These are phyloP conservation scores for Stegophylla sp. DNA, from an alignment of 2,888 invertebrate genomes.

Conservation along the genomic window DNA sequence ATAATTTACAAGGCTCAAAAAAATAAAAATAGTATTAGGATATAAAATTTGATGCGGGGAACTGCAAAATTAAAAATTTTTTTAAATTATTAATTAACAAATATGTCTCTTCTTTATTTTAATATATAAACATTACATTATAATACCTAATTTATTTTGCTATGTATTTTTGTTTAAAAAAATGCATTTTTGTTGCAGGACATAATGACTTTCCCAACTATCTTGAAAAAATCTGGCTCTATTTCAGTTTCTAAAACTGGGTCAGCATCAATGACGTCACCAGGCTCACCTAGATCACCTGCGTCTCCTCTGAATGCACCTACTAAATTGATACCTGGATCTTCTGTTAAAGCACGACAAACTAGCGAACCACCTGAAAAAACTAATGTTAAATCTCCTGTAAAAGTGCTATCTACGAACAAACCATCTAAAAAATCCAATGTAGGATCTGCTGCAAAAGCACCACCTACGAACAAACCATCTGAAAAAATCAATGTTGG, in stretches of 20 bases:
- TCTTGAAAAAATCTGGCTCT: slow-evolving; percentile 33
- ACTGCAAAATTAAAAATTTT: too few species aligned
- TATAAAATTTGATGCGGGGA: too few species aligned
- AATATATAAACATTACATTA: too few species aligned
- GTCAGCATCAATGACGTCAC: slow-evolving; percentile 32
- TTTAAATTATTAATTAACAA: too few species aligned
- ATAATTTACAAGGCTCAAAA: too few species aligned
- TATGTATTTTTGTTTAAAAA: background rate
- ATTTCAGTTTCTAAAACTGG: slow-evolving; percentile 34
- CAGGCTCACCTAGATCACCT: slow-evolving; percentile 33
- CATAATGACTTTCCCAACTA: slow-evolving; percentile 43
- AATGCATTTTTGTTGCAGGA: slow-evolving; percentile 30
- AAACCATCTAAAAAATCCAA: background rate
- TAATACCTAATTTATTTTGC: too few species aligned
- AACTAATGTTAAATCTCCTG: background rate
- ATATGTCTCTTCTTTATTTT: too few species aligned
- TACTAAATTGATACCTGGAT: background rate
- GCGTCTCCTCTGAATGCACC: slow-evolving; percentile 29
- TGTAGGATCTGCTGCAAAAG: background rate
- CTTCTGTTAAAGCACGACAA: background rate
- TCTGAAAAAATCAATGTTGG: too few species aligned
- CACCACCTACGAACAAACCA: too few species aligned
- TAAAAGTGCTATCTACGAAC: slow-evolving; percentile 23
- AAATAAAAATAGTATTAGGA: too few species aligned
- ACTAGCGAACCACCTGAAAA: background rate